Evolutionary conservation across 1,140 invertebrate genomes (phyloP), one percentile per base, ranked within the genome.

Genomic region (Zaprionus africanus): DNA sequence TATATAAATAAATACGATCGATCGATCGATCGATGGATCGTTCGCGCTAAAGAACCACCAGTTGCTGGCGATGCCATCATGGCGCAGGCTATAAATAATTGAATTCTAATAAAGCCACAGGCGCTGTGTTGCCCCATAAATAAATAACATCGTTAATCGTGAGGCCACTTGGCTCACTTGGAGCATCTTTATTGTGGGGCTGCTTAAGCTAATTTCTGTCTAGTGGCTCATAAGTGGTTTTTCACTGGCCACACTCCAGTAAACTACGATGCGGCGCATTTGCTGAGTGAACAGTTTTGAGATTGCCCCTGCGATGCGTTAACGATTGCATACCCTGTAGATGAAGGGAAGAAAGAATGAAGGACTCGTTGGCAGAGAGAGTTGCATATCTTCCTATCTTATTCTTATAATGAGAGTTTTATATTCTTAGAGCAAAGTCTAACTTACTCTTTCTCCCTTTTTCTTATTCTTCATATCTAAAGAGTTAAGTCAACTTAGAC

Each of bases 1-100:
- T 70, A 68, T 79, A 72, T 83, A 82, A 83, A 83, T 82, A 66
- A 73, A 77, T 31, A 64, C 26, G 46, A 51, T n/a, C 13, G n/a
- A n/a, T 22, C 19, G 46, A 62, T 19, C 4, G 41, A 31, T 49
- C 46, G 46, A 41, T 26, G 9, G 4, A 60, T 31, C 28, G 28
- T 0, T 31, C 28, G 28, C 43, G 7, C 19, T 11, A 11, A 43
- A 60, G 38, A 56, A 65, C 53, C 53, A 65, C 63, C 53, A 65
- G 63, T 65, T 65, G 62, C 51, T 65, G 36, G n/a, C 7, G 9
- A 9, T 46, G 51, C 31, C 77, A 79, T 64, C 41, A 1, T 65
- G 58, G 43, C 62, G 26, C 78, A 79, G n/a, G 41, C 41, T 46
- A 46, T 79, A 79, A 80, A 80, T 80, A 69, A 75, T 75, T 79